Percentiles rank a stretch among this genome's conserved stretches.
Evolutionary conservation across 2,113 vertebrate genomes (phyloP).

Genomic region (Caranx ignobilis): DNA sequence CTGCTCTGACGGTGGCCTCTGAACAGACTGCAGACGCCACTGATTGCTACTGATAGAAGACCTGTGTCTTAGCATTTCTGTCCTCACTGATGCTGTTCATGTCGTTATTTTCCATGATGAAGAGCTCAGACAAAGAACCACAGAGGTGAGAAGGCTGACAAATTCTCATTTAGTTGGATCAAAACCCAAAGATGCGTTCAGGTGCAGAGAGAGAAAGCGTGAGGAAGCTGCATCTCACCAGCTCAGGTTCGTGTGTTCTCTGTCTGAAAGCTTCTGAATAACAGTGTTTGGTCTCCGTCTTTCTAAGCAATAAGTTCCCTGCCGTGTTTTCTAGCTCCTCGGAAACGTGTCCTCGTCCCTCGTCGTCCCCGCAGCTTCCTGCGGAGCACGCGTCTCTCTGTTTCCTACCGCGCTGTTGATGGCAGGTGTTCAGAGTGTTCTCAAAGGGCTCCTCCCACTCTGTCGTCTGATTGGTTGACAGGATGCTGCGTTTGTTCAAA

Average conservation of each 20-base stretch:
- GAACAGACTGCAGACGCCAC: slow-evolving; percentile 16
- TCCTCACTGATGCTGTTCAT: not conserved
- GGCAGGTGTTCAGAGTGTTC: not conserved
- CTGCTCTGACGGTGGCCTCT: not conserved
- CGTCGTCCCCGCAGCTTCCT: not conserved
- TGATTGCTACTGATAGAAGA: slow-evolving; percentile 14
- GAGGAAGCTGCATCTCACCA: not conserved
- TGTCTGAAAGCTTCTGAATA: slow-evolving; percentile 25
- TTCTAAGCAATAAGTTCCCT: slow-evolving; percentile 46
- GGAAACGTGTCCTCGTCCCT: not conserved
- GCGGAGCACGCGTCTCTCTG: slow-evolving; percentile 1
- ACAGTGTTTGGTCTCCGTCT: slow-evolving; percentile 2
- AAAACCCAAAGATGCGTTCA: too few species aligned
- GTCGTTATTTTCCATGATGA: not conserved
- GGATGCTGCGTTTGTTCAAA: too few species aligned
- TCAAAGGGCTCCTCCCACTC: slow-evolving; percentile 45
- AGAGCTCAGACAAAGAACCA: slow-evolving; percentile 43
- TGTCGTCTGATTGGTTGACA: not conserved
- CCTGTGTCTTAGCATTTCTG: slow-evolving; percentile 21
- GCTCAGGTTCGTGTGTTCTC: slow-evolving; percentile 1
- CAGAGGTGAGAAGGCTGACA: not conserved
- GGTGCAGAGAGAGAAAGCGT: too few species aligned
- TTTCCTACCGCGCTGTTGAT: not conserved
- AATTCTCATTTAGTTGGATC: too few species aligned
- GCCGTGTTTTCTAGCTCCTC: not conserved